Evolutionary conservation across 2,888 invertebrate genomes (phyloP).

Genomic region (Abscondita cerata): DNA sequence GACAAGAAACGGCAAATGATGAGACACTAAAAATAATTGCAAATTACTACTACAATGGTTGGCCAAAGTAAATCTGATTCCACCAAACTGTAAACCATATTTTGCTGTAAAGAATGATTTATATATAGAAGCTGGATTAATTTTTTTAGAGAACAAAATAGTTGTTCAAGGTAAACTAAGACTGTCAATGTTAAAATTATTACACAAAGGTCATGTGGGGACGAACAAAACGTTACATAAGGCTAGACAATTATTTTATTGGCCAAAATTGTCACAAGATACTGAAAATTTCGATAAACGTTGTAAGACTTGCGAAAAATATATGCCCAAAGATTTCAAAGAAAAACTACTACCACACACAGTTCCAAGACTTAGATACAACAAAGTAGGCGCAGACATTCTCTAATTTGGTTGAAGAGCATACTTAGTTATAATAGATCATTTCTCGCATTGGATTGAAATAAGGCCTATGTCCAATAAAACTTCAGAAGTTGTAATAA

Average conservation of each 20-base stretch:
- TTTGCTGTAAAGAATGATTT: not conserved
- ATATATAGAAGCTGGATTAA: not conserved
- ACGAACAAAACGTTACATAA: not conserved
- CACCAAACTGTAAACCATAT: not conserved
- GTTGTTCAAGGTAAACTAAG: not conserved
- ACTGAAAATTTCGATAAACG: conserved; percentile 14
- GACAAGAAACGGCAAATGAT: not conserved
- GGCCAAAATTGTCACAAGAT: not conserved
- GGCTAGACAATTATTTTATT: conserved; percentile 1
- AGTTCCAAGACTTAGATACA: conserved; percentile 21
- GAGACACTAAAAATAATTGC: not conserved
- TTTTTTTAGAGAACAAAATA: not conserved
- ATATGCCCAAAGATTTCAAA: conserved; percentile 30
- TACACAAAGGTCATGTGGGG: conserved; percentile 5
- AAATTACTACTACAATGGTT: not conserved
- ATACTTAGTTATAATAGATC: conserved; percentile 37
- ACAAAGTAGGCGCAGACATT: conserved; percentile 38
- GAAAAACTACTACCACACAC: conserved; percentile 30
- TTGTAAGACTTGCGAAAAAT: conserved; percentile 37
- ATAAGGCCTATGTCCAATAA: conserved; percentile 27
- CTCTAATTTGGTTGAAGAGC: conserved; percentile 29
- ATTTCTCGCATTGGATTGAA: conserved; percentile 41
- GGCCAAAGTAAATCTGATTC: not conserved
- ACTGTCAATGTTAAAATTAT: not conserved
- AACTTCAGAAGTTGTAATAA: conserved; percentile 36